Evolutionary conservation across 2,888 invertebrate genomes (phyloP).

Genomic region (Microctonus brassicae): DNA sequence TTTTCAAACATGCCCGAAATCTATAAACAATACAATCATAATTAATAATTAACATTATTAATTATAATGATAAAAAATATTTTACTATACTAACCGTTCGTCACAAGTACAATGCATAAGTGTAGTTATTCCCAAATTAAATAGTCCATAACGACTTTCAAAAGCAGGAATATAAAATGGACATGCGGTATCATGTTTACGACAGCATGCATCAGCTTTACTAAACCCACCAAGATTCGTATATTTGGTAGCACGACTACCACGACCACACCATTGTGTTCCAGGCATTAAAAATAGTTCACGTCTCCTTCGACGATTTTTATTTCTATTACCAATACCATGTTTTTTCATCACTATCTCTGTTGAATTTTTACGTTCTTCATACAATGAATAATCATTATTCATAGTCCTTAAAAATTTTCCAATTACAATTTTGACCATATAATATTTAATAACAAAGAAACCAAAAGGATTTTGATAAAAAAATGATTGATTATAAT

Average conservation of each 20-base stretch:
- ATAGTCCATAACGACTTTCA: slow-evolving; percentile 86
- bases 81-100: slow-evolving; percentile 77
- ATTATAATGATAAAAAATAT: neutral
- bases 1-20: slow-evolving; percentile 92
- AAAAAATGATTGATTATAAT: neutral
- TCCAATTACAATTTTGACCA: too few species aligned
- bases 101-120: slow-evolving; percentile 94
- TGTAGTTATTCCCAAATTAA: slow-evolving; percentile 91
- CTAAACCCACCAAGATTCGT: slow-evolving; percentile 88
- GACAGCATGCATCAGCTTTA: slow-evolving; percentile 85
- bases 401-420: neutral
- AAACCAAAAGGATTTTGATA: too few species aligned
- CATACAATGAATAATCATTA: neutral
- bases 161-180: slow-evolving; percentile 87
- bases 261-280: slow-evolving; percentile 95
- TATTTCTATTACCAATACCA: slow-evolving; percentile 64
- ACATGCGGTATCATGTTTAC: slow-evolving; percentile 88
- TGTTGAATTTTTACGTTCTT: neutral
- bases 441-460: too few species aligned
- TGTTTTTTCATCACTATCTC: neutral
- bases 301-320: slow-evolving; percentile 71
- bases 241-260: slow-evolving; percentile 84
- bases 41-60: neutral
- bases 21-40: slow-evolving; percentile 71
- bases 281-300: slow-evolving; percentile 88